Evolutionary conservation across 2,888 invertebrate species (phyloP).

Genomic region (Phyto melanocephala): DNA sequence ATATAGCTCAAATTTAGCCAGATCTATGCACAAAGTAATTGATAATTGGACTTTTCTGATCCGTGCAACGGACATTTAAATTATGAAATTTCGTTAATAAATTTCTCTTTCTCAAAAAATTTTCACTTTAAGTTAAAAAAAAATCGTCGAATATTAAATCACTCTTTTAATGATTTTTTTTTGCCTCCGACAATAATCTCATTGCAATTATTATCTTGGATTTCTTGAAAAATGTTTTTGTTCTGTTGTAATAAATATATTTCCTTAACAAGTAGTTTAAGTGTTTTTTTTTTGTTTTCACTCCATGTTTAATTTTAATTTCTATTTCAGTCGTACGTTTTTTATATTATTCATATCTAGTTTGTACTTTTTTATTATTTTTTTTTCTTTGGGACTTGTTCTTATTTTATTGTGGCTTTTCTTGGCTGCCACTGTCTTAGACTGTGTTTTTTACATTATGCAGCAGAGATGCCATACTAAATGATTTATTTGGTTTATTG

Average conservation of each 20-base stretch:
- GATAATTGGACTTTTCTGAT: too few relatives aligned
- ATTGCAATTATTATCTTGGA: background rate
- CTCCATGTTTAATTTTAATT: constrained; percentile 32
- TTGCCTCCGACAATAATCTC: background rate
- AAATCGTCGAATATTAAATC: background rate
- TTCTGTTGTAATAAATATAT: constrained; percentile 32
- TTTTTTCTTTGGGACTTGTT: background rate
- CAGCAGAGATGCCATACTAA: too few relatives aligned
- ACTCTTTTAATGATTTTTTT: background rate
- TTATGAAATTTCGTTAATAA: too few relatives aligned
- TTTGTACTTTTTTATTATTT: background rate
- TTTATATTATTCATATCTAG: background rate
- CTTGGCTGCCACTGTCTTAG: background rate
- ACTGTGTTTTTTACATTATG: too few relatives aligned
- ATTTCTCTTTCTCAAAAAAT: too few relatives aligned
- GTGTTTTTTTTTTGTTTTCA: background rate
- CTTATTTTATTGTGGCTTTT: background rate
- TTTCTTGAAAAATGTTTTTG: background rate
- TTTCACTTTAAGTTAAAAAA: background rate
- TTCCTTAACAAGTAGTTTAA: constrained; percentile 54
- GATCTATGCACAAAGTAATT: too few relatives aligned
- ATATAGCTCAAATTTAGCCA: too few relatives aligned
- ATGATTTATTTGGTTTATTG: too few relatives aligned
- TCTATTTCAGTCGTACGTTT: constrained; percentile 48
- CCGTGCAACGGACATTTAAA: too few relatives aligned